These are phyloP conservation scores for Glyptemys insculpta DNA, from an alignment of 2,797 vertebrate genomes.

Conservation along the genomic window DNA sequence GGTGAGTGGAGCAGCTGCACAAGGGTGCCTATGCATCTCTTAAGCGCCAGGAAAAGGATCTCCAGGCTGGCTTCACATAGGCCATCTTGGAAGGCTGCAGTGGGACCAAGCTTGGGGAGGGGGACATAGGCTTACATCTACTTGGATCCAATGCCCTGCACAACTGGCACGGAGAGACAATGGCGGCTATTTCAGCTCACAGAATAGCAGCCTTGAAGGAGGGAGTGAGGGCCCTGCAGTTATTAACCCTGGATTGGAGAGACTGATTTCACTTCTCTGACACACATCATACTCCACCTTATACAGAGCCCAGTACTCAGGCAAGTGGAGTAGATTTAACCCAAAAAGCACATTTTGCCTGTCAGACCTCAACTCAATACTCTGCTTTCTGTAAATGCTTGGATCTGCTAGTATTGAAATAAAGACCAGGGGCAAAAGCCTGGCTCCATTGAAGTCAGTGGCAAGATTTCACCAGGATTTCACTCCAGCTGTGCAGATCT, in stretches of 20 bases:
- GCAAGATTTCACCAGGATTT: neutral
- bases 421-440: neutral
- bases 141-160: neutral
- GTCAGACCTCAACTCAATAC: neutral
- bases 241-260: neutral
- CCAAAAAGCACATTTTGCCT: neutral
- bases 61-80: fast-evolving
- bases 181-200: neutral
- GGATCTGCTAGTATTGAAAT: neutral
- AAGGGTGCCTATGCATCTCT: neutral
- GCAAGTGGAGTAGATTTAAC: neutral
- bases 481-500: neutral
- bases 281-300: neutral
- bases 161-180: neutral
- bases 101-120: neutral
- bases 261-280: neutral
- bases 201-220: neutral
- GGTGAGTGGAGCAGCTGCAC: neutral
- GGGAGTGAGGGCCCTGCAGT: fast-evolving
- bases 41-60: neutral
- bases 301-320: neutral
- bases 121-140: neutral
- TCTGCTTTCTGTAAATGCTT: neutral
- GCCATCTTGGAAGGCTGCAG: neutral
- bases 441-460: neutral